phyloP scores from a whole-genome alignment of 2,113 vertebrate species.

The Myanophis thanlyinensis region DNA sequence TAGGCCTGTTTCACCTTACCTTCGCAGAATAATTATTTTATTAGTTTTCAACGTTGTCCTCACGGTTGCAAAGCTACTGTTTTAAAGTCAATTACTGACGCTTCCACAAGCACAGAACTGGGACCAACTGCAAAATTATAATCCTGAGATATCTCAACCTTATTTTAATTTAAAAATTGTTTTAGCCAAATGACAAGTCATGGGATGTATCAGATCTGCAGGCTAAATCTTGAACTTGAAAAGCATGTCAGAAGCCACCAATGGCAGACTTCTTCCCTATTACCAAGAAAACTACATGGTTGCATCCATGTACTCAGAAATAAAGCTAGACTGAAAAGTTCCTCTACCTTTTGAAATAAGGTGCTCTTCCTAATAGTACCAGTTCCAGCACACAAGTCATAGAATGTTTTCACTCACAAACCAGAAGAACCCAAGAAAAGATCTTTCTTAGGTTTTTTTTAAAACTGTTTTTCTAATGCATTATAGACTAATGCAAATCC shows the following conservation, averaged over 20 bases:
- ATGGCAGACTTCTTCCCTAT: neutral
- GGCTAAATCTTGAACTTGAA: neutral
- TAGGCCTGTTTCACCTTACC: neutral
- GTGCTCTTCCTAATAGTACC: neutral
- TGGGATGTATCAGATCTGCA: neutral
- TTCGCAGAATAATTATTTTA: neutral
- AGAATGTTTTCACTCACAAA: neutral
- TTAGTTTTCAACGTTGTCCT: neutral
- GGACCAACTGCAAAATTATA: neutral
- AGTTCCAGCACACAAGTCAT: neutral
- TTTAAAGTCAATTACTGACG: neutral
- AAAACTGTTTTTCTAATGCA: neutral
- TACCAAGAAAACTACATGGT: neutral
- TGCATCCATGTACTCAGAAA: neutral
- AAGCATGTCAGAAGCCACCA: neutral
- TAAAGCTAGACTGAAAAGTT: neutral
- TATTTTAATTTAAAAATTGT: neutral
- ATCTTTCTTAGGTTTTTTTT: neutral
- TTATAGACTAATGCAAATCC: no score
- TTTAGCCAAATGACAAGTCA: neutral
- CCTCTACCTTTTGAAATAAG: neutral
- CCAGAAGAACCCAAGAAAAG: neutral
- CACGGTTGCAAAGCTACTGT: neutral
- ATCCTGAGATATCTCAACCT: neutral
- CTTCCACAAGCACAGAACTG: neutral